Evolutionary conservation across 2,797 vertebrate genomes (phyloP).

Genomic region (Neosilurus mollespiculum): DNA sequence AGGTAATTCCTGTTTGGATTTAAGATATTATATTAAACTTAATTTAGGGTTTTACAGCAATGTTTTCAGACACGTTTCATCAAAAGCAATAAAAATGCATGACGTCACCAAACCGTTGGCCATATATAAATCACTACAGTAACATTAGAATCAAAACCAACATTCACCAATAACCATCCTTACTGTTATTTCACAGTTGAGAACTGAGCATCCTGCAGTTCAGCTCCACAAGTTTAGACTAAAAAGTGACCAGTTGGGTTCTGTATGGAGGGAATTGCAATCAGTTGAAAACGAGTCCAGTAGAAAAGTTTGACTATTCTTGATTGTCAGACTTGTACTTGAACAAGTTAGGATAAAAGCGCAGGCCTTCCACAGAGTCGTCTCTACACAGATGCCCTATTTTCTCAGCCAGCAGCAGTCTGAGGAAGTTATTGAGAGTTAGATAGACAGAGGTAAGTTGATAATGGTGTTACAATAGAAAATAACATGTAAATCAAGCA

Average conservation of each 20-base stretch:
- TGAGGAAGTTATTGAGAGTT: constrained; percentile 56
- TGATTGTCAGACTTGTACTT: constrained; percentile 55
- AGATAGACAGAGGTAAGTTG: background rate
- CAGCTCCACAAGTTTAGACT: constrained; percentile 8
- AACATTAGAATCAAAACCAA: constrained; percentile 17
- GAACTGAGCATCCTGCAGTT: background rate
- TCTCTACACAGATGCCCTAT: constrained; percentile 96
- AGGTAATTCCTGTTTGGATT: background rate
- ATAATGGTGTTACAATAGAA: background rate
- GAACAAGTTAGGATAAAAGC: constrained; percentile 96
- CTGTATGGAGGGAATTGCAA: background rate
- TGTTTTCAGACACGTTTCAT: background rate
- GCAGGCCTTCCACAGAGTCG: constrained; percentile 95
- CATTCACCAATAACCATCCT: constrained; percentile 30
- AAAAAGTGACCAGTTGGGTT: background rate
- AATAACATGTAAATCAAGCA: background rate
- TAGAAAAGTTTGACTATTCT: background rate
- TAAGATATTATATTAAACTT: background rate
- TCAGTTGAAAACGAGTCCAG: constrained; percentile 18
- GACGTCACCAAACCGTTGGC: background rate
- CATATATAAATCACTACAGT: background rate
- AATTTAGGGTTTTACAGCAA: constrained; percentile 1
- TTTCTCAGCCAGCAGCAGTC: constrained; percentile 94
- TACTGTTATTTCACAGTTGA: constrained; percentile 18
- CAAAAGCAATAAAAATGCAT: background rate